Percentiles rank a stretch among this genome's conserved stretches.
These are phyloP conservation scores for Agrochola lychnidis DNA, from an alignment of 2,888 invertebrate species.

Conservation along the genomic window DNA sequence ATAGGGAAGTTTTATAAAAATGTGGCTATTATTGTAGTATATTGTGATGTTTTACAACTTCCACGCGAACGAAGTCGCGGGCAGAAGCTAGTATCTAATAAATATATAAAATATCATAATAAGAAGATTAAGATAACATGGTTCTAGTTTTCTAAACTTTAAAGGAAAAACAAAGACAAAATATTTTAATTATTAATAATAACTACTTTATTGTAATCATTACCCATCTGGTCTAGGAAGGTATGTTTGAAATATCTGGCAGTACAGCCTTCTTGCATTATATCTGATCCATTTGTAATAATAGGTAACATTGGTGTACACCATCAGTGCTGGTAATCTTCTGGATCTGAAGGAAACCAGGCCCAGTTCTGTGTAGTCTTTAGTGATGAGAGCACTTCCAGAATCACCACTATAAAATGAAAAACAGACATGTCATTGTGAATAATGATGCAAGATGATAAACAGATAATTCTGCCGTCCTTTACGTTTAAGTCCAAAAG, in stretches of 20 bases:
- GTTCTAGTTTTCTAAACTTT: background rate
- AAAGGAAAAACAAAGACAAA: background rate
- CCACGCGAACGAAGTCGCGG: no score
- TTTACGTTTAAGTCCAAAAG: no score
- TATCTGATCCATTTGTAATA: slow-evolving; percentile 32
- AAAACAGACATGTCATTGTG: background rate
- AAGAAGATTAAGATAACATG: background rate
- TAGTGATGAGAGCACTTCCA: slow-evolving; percentile 73
- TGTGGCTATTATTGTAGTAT: no score
- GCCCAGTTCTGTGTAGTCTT: slow-evolving; percentile 69
- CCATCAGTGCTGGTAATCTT: slow-evolving; percentile 64
- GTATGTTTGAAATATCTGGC: slow-evolving; percentile 3
- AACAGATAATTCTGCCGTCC: no score
- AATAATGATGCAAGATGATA: background rate
- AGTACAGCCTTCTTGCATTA: slow-evolving; percentile 18
- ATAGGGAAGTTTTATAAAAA: no score
- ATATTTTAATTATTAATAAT: background rate
- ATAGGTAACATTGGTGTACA: slow-evolving; percentile 76
- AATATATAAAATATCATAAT: no score
- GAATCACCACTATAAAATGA: slow-evolving; percentile 77
- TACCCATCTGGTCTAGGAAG: background rate
- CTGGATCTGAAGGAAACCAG: slow-evolving; percentile 73
- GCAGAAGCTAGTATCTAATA: no score
- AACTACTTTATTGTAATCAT: no score
- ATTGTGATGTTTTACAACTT: no score